A percentile compares a stretch with the other conserved stretches of the same genome.
phyloP scores from a whole-genome alignment of 2,797 vertebrate species.

The Pogonophryne albipinna region DNA sequence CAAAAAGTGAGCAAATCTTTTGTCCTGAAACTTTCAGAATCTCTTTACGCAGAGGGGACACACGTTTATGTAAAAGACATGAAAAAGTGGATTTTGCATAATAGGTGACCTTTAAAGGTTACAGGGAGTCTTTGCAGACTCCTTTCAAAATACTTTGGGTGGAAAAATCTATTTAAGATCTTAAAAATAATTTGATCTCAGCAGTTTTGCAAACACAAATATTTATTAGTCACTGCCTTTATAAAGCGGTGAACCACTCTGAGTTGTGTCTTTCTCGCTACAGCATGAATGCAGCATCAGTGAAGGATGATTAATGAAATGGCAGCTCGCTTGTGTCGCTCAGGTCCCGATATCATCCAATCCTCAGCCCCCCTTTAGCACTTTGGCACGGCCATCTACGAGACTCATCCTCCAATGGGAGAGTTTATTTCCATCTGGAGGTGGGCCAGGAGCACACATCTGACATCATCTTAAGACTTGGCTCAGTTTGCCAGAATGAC shows the following conservation, averaged over 20 bases:
- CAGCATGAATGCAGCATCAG: slow-evolving; percentile 11
- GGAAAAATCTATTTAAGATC: too few species aligned
- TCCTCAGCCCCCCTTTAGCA: slow-evolving; percentile 18
- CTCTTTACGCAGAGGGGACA: too few species aligned
- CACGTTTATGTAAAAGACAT: too few species aligned
- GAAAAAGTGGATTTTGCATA: too few species aligned
- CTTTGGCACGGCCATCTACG: slow-evolving; percentile 29
- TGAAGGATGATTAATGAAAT: slow-evolving; percentile 61
- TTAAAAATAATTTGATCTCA: background rate
- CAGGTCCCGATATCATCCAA: slow-evolving; percentile 31
- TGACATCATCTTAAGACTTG: slow-evolving; percentile 69
- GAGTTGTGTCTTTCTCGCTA: background rate
- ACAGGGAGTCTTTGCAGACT: background rate
- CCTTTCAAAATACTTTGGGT: background rate
- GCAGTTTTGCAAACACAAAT: background rate
- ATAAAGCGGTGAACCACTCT: slow-evolving; percentile 14
- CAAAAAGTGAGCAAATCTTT: too few species aligned
- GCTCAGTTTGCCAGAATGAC: slow-evolving; percentile 47
- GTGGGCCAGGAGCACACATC: slow-evolving; percentile 56
- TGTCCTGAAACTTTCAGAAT: too few species aligned
- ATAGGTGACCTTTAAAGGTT: too few species aligned
- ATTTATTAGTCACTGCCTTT: slow-evolving; percentile 2
- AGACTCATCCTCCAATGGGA: slow-evolving; percentile 54
- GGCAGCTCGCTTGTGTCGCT: slow-evolving; percentile 39
- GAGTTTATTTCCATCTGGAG: slow-evolving; percentile 58